Evolutionary conservation across 23 tunicate genomes (phyloP).

Genomic region (Corella eumyota): DNA sequence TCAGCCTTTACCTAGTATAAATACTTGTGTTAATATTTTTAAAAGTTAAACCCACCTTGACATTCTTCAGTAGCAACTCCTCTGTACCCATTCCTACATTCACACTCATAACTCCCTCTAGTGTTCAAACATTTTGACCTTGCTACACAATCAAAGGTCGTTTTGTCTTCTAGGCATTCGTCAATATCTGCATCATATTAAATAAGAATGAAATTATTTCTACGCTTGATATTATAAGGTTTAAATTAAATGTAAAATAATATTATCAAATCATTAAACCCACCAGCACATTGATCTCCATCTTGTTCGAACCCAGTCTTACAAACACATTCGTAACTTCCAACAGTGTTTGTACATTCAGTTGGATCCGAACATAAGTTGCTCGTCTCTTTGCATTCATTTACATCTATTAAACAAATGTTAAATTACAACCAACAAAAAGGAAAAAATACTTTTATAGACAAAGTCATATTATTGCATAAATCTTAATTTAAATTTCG

Average conservation of each 20-base stretch:
- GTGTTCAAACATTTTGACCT: slow-evolving; percentile 15
- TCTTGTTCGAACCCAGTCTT: slow-evolving; percentile 5
- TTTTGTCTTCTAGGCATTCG: slow-evolving; percentile 14
- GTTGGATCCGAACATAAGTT: slow-evolving; percentile 15
- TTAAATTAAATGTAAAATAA: no score
- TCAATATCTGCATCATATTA: slow-evolving; percentile 14
- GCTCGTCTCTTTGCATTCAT: slow-evolving; percentile 10
- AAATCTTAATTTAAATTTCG: no score
- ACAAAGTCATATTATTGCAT: neutral
- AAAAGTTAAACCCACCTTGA: no score
- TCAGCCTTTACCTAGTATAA: no score
- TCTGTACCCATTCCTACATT: slow-evolving; percentile 22
- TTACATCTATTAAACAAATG: slow-evolving; percentile 5
- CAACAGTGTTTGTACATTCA: slow-evolving; percentile 15
- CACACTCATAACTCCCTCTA: slow-evolving; percentile 25
- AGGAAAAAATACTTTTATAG: neutral
- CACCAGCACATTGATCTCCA: slow-evolving; percentile 6
- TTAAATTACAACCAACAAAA: neutral
- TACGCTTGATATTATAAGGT: neutral
- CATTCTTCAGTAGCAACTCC: slow-evolving; percentile 25
- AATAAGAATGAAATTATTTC: no score
- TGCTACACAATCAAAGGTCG: slow-evolving; percentile 8
- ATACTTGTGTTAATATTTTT: no score
- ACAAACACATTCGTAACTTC: slow-evolving; percentile 25
- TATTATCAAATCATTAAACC: no score